These are phyloP conservation scores for Adelosebastes latens DNA, from an alignment of 2,797 vertebrate genomes.

Conservation along the genomic window DNA sequence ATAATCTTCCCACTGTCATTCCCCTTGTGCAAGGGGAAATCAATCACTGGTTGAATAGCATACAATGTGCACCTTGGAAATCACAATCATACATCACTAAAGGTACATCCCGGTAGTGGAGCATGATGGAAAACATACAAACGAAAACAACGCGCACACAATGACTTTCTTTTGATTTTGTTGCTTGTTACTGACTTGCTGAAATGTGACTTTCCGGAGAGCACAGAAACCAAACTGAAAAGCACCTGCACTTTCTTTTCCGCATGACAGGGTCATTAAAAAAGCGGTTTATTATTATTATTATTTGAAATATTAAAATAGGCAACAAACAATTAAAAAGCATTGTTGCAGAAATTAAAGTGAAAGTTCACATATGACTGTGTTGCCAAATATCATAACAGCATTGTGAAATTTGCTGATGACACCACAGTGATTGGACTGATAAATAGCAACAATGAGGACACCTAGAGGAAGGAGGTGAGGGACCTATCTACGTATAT, in stretches of 20 bases:
- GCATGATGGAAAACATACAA: constrained; percentile 19
- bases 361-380: background rate
- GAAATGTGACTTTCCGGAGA: constrained; percentile 5
- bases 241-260: background rate
- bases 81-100: constrained; percentile 56
- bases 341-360: background rate
- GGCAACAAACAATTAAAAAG: background rate
- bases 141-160: background rate
- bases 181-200: background rate
- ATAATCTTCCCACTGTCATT: constrained; percentile 64
- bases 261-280: too few relatives aligned
- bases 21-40: constrained; percentile 49
- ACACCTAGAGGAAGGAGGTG: too few relatives aligned
- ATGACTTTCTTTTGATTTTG: background rate
- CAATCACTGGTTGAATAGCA: constrained; percentile 57
- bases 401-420: too few relatives aligned
- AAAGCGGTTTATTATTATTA: too few relatives aligned
- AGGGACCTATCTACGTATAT: too few relatives aligned
- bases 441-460: too few relatives aligned
- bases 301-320: too few relatives aligned
- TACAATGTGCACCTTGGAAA: constrained; percentile 48
- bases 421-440: too few relatives aligned
- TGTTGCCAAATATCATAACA: too few relatives aligned
- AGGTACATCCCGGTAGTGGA: background rate
- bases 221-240: background rate